Evolutionary conservation across 2,113 vertebrate genomes (phyloP).

Genomic region (Dascyllus trimaculatus): DNA sequence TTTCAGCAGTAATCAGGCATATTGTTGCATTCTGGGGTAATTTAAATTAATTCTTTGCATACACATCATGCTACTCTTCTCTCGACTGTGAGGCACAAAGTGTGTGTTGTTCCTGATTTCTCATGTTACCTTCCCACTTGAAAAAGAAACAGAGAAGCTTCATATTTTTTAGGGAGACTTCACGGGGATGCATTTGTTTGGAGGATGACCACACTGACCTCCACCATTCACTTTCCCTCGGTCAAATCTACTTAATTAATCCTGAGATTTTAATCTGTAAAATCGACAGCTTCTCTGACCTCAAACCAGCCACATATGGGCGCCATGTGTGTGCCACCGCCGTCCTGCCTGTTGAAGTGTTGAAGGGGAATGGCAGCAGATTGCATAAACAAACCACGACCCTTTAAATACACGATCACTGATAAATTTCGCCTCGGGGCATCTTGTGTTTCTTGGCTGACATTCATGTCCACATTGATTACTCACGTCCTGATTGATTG

Average conservation of each 20-base stretch:
- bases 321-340: slow-evolving; percentile 7
- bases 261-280: background rate
- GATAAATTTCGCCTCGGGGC: slow-evolving; percentile 1
- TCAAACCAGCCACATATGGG: background rate
- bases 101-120: background rate
- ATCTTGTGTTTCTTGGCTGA: background rate
- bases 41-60: slow-evolving; percentile 11
- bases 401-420: slow-evolving; percentile 33
- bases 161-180: no score
- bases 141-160: no score
- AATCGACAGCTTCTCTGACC: slow-evolving; percentile 3
- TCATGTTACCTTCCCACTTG: background rate
- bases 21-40: background rate
- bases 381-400: slow-evolving; percentile 14
- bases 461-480: slow-evolving; percentile 17
- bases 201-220: background rate
- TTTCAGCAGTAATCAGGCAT: slow-evolving; percentile 15
- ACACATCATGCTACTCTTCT: no score
- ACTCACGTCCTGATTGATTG: slow-evolving; percentile 24
- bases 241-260: background rate
- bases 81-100: no score
- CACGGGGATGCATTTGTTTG: no score
- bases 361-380: slow-evolving; percentile 39
- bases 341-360: background rate
- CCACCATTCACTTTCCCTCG: background rate